These are phyloP conservation scores for Drosophila rufa DNA, from an alignment of 1,140 invertebrate species.

Conservation along the genomic window DNA sequence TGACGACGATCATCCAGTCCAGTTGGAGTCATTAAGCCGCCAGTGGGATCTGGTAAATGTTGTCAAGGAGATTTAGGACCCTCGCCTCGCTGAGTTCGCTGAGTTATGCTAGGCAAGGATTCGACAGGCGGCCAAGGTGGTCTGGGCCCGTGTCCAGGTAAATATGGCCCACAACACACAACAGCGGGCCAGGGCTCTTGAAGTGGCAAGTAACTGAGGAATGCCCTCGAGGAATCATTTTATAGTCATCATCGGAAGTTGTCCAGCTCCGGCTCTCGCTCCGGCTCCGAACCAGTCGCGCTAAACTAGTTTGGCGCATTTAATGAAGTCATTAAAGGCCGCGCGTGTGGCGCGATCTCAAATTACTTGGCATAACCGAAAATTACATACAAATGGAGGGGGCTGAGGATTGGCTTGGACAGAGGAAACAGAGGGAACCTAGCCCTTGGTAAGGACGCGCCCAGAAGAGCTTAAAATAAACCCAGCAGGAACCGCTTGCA, in stretches of 20 bases:
- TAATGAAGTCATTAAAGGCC: constrained; percentile 84
- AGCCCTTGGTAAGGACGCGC: constrained; percentile 60
- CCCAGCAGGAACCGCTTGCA: constrained; percentile 42
- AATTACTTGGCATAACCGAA: constrained; percentile 83
- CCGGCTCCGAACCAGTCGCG: constrained; percentile 33
- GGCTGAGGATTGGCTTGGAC: neutral
- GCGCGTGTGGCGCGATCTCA: constrained; percentile 83
- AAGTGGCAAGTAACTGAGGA: constrained; percentile 57
- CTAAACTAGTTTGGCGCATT: constrained; percentile 77
- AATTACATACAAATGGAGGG: constrained; percentile 67
- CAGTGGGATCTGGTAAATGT: constrained; percentile 38
- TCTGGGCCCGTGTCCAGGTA: constrained; percentile 40
- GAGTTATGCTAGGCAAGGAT: constrained; percentile 39
- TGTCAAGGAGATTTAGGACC: constrained; percentile 54
- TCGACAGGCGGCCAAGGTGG: constrained; percentile 54
- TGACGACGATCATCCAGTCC: constrained; percentile 51
- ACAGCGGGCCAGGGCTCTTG: constrained; percentile 44
- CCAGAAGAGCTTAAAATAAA: constrained; percentile 72
- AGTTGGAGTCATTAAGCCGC: constrained; percentile 61
- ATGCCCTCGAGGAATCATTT: constrained; percentile 76
- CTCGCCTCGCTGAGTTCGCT: constrained; percentile 29
- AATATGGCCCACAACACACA: constrained; percentile 31
- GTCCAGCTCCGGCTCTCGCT: constrained; percentile 17
- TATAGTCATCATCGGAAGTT: constrained; percentile 76
- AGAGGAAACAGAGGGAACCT: neutral